Conservation (phyloP, 2,797 vertebrate genomes). For the Spatula versicolor region DNA sequence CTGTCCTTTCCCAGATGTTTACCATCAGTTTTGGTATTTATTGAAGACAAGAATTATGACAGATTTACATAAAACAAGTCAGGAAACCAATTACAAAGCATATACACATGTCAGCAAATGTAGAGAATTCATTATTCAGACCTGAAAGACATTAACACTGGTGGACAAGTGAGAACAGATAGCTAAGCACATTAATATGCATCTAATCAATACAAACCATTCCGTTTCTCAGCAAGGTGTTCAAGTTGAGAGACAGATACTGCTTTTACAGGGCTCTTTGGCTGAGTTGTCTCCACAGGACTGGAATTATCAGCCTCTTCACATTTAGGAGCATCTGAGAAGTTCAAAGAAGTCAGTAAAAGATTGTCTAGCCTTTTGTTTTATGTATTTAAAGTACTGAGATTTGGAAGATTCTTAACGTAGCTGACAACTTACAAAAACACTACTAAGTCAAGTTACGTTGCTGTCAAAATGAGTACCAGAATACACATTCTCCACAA, state of each 20-base stretch:
- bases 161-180: neutral
- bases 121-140: neutral
- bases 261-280: conserved; percentile 52
- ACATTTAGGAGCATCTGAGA: conserved; percentile 55
- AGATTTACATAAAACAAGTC: too few relatives aligned
- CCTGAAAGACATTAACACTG: neutral
- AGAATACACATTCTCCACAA: neutral
- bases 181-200: neutral
- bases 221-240: conserved; percentile 20
- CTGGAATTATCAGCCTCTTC: conserved; percentile 75
- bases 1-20: neutral
- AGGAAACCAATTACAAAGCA: neutral
- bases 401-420: neutral
- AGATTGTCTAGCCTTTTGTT: neutral
- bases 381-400: neutral
- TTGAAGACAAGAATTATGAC: neutral
- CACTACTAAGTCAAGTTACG: neutral
- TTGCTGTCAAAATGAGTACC: neutral
- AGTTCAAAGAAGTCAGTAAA: neutral
- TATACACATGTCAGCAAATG: neutral
- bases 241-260: conserved; percentile 56
- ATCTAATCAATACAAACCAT: conserved; percentile 70
- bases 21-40: neutral
- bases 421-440: neutral
- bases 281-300: conserved; percentile 66